These are phyloP conservation scores for Drosophila diplacantha DNA, from an alignment of 2,888 invertebrate species.

Conservation along the genomic window DNA sequence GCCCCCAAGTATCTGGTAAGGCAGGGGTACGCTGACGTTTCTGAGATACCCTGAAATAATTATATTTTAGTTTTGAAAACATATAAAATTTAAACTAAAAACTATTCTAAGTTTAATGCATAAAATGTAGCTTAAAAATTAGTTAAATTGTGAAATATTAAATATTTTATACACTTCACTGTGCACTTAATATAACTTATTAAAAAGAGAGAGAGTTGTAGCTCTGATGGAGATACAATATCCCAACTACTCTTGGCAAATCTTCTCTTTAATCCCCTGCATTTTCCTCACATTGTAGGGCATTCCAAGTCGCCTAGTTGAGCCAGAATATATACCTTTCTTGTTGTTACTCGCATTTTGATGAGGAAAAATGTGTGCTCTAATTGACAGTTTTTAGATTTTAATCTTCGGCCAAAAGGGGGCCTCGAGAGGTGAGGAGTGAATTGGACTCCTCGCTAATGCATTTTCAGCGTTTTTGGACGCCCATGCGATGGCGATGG, in stretches of 20 bases:
- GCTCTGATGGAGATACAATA: no score
- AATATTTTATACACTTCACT: neutral
- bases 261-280: neutral
- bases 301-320: constrained; percentile 1
- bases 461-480: constrained; percentile 64
- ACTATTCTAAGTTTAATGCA: neutral
- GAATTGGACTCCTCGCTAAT: constrained; percentile 65
- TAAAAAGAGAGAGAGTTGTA: neutral
- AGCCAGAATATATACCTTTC: neutral
- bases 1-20: constrained; percentile 19
- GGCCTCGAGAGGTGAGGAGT: constrained; percentile 7
- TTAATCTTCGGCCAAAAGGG: constrained; percentile 67
- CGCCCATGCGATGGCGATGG: constrained; percentile 47
- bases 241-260: no score
- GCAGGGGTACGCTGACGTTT: constrained; percentile 5
- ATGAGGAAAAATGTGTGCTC: constrained; percentile 74
- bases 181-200: neutral
- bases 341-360: constrained; percentile 61
- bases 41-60: constrained; percentile 5
- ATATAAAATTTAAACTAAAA: neutral
- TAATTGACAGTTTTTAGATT: constrained; percentile 76
- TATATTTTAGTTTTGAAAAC: neutral
- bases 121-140: no score
- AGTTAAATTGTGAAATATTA: neutral
- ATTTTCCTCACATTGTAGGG: neutral